phyloP scores from a whole-genome alignment of 2,113 vertebrate species.

The Psilopogon haemacephalus region DNA sequence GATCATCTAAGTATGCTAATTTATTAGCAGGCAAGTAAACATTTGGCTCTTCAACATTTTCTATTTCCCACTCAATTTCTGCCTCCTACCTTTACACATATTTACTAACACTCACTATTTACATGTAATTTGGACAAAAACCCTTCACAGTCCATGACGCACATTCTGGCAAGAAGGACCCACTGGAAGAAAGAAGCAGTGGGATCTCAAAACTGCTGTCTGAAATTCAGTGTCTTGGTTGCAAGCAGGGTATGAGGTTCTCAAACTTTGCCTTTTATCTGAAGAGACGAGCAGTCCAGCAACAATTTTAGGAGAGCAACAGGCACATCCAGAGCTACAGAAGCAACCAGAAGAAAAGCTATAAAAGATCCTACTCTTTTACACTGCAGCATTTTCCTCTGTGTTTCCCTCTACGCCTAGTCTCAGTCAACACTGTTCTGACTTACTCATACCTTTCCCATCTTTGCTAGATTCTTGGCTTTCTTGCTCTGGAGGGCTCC shows the following conservation, averaged over 20 bases:
- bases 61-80: background rate
- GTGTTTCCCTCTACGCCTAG: rapidly evolving
- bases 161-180: background rate
- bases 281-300: background rate
- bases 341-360: background rate
- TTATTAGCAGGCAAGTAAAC: background rate
- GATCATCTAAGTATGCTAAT: background rate
- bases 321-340: background rate
- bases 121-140: background rate
- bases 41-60: background rate
- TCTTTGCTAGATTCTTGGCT: background rate
- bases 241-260: background rate
- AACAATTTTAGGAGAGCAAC: background rate
- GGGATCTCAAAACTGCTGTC: background rate
- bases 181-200: background rate
- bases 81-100: background rate
- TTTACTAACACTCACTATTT: background rate
- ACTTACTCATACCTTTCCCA: background rate
- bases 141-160: background rate
- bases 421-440: background rate
- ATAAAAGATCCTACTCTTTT: background rate
- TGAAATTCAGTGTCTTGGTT: background rate
- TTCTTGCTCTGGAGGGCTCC: background rate
- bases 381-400: rapidly evolving
- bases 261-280: background rate